phyloP scores from a whole-genome alignment of 2,888 invertebrate genomes.

The Hydraecia micacea region DNA sequence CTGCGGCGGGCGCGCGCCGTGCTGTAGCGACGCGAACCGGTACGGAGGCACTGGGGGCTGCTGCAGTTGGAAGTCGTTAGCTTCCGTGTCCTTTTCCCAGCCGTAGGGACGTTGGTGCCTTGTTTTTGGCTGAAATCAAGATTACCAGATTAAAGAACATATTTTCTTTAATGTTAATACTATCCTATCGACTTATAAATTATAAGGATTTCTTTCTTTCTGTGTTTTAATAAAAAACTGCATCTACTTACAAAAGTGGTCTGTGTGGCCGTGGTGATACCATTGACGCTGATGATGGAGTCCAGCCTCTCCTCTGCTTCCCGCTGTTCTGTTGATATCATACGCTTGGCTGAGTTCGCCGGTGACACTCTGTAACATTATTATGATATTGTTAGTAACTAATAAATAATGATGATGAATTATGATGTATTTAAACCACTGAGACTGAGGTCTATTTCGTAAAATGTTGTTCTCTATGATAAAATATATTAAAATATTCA shows the following conservation, averaged over 20 bases:
- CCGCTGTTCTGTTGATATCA: slow-evolving; percentile 81
- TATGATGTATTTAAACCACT: neutral
- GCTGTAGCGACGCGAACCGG: slow-evolving; percentile 92
- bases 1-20: slow-evolving; percentile 88
- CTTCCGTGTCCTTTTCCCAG: slow-evolving; percentile 91
- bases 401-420: neutral
- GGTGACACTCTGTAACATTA: slow-evolving; percentile 92
- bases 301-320: slow-evolving; percentile 85
- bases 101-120: slow-evolving; percentile 94
- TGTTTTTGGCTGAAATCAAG: slow-evolving; percentile 93
- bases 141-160: neutral
- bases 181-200: neutral
- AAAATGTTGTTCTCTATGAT: neutral
- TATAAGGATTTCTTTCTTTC: neutral
- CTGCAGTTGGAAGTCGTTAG: slow-evolving; percentile 84
- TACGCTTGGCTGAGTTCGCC: slow-evolving; percentile 92
- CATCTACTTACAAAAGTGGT: slow-evolving; percentile 93
- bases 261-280: slow-evolving; percentile 92
- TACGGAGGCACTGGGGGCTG: slow-evolving; percentile 91
- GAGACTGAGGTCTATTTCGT: neutral
- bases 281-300: slow-evolving; percentile 87
- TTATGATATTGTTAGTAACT: neutral
- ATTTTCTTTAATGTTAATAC: neutral
- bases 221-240: too few species aligned
- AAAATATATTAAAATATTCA: neutral